Base-by-base conservation (phyloP, 2,888 invertebrate species). In the Philereme transversata region DNA sequence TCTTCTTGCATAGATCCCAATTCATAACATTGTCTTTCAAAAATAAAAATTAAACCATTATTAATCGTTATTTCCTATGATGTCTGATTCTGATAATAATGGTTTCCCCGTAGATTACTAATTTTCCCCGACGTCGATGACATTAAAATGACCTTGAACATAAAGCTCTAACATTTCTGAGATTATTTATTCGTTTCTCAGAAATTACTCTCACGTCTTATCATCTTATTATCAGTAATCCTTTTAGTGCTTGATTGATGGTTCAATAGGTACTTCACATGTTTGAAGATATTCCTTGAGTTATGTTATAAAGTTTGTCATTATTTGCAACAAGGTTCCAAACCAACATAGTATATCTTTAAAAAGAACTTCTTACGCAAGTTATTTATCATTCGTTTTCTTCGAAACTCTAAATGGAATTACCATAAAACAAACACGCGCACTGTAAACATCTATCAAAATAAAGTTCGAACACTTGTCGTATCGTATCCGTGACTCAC, bases 401-500 rank as follows among this genome's bases (percentile, higher is more conserved):
- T 11, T 50, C 6, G 5, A 7, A 49, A 36, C 22, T 0, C 38
- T 34, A 4, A 53, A 38, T 46, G 5, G 33, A 36, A 48, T 36
- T 33, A 53, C 47, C 34, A 38, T 40, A 57, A 51, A 11, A 22
- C 0, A 45, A 6, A 6, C 5, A 45, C 44, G 11, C 8, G 5
- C 5, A 11, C 9, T 8, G 9, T 4, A n/a, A 45, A 62, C 44
- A 53, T 54, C 11, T 43, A 47, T 43, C 34, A 35, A 43, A 34
- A 44, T 48, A 48, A 56, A 55, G 51, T 47, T 41, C 41, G 51
- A 43, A 58, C 50, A 57, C 62, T 49, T 57, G 57, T 54, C 41
- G 43, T 47, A 34, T 53, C 46, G 57, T 41, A 38, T 50, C 53
- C 47, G 51, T 66, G 68, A 68, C 51, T 68, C 63, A 65, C 51